Evolutionary conservation across 1,140 invertebrate genomes (phyloP), one percentile per base, ranked within the genome.

Genomic region (Caerostris extrusa): DNA sequence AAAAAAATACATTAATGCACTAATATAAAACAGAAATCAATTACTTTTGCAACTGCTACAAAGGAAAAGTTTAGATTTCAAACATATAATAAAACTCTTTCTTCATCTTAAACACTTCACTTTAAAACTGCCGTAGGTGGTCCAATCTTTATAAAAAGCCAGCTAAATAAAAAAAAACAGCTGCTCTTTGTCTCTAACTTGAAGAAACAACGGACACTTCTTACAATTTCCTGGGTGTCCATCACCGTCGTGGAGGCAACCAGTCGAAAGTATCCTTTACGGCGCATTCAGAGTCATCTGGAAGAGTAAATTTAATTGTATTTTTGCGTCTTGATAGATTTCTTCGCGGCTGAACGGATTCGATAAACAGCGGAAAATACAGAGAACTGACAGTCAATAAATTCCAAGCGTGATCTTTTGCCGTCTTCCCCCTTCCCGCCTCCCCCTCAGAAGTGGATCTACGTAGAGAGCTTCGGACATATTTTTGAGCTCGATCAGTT

Each of bases 261-360:
- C 8, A 77, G 71, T 53, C 71, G 71, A 77, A 77, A 77, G 71
- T 53, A 77, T 53, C 71, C 71, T 77, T 77, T 77, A 77, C 34
- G 53, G 50, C 34, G 4, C 71, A 77, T 50, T 77, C 71, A 77
- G 34, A 50, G 71, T 50, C 71, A 77, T 77, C 71, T 77, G 71
- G 71, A 34, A 77, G 71, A 77, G 71, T 77, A 77, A 77, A 77
- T 77, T 77, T 77, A 77, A 77, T 77, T 77, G 71, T 77, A 77
- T 77, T 77, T 77, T 5, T n/a, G 71, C 71, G 71, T 77, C 71
- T 77, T 77, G 53, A 77, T 77, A 77, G 71, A 77, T 77, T 77
- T 77, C 34, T 77, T 77, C 71, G 34, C 71, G 71, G 71, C 71
- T 77, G 71, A 77, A 77, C 3, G 71, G 71, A 53, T 77, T 77